Evolutionary conservation across 2,888 invertebrate species (phyloP).

Genomic region (Conus canariensis): DNA sequence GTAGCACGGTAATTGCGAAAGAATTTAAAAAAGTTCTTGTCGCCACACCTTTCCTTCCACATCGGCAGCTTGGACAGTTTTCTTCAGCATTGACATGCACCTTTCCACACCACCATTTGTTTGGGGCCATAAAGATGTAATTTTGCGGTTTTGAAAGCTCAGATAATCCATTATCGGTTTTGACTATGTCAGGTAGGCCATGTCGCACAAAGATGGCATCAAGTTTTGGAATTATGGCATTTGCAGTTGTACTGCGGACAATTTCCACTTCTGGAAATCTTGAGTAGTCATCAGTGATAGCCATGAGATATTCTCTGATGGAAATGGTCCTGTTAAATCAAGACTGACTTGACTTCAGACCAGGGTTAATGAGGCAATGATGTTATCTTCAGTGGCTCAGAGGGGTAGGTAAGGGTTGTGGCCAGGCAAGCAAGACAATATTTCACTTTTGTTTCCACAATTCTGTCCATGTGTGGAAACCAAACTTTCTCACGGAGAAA

Average conservation of each 20-base stretch:
- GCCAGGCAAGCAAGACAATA: slow-evolving; percentile 52
- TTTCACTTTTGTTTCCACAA: slow-evolving; percentile 49
- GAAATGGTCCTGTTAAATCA: slow-evolving; percentile 46
- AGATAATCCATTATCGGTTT: background rate
- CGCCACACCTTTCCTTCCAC: background rate
- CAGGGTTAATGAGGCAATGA: slow-evolving; percentile 40
- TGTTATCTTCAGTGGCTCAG: slow-evolving; percentile 35
- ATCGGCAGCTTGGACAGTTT: background rate
- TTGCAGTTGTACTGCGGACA: background rate
- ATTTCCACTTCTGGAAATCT: background rate
- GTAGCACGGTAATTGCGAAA: background rate
- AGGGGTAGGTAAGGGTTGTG: background rate
- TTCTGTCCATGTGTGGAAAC: slow-evolving; percentile 19
- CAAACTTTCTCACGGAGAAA: background rate
- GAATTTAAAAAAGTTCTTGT: background rate
- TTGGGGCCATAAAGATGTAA: background rate
- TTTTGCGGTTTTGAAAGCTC: background rate
- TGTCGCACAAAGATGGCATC: background rate
- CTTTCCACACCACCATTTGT: background rate
- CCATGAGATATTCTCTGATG: slow-evolving; percentile 21
- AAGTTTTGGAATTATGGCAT: background rate
- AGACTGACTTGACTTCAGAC: slow-evolving; percentile 30
- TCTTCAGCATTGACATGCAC: slow-evolving; percentile 1
- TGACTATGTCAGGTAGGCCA: background rate
- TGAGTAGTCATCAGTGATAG: background rate